Percentiles rank a stretch among this genome's conserved stretches.
Conservation (phyloP, 2,113 vertebrate species). For the Amphiprion percula region DNA sequence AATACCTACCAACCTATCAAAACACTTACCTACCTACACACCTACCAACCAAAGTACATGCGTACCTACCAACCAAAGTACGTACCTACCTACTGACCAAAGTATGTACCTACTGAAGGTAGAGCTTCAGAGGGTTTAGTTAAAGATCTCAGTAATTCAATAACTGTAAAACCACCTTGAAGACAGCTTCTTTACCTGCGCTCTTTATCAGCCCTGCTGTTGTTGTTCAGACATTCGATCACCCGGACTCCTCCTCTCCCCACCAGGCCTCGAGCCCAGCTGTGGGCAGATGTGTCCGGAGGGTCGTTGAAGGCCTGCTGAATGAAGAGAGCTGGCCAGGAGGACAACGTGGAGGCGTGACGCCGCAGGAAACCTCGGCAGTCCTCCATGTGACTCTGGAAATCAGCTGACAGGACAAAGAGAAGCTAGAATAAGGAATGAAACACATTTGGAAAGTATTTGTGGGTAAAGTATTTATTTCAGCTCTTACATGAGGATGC, state of each 20-base stretch:
- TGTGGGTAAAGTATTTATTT: neutral
- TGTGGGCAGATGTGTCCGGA: conserved; percentile 66
- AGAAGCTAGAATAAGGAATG: neutral
- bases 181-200: conserved; percentile 53
- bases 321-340: conserved; percentile 85
- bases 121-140: too few species aligned
- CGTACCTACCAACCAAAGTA: too few species aligned
- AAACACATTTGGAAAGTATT: neutral
- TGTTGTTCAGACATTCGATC: conserved; percentile 85
- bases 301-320: conserved; percentile 90
- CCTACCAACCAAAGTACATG: too few species aligned
- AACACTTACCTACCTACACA: too few species aligned
- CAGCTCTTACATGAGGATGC: conserved; percentile 31
- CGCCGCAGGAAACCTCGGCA: conserved; percentile 84
- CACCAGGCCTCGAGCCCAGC: conserved; percentile 81
- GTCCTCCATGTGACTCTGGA: conserved; percentile 33
- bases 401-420: conserved; percentile 20
- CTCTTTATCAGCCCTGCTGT: conserved; percentile 20
- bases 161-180: neutral
- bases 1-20: too few species aligned
- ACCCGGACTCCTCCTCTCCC: conserved; percentile 47
- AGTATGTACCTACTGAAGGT: too few species aligned
- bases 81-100: too few species aligned
- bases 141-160: too few species aligned
- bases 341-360: conserved; percentile 82